These are phyloP conservation scores for Cyprinella venusta DNA, from an alignment of 2,797 vertebrate species.

Conservation along the genomic window DNA sequence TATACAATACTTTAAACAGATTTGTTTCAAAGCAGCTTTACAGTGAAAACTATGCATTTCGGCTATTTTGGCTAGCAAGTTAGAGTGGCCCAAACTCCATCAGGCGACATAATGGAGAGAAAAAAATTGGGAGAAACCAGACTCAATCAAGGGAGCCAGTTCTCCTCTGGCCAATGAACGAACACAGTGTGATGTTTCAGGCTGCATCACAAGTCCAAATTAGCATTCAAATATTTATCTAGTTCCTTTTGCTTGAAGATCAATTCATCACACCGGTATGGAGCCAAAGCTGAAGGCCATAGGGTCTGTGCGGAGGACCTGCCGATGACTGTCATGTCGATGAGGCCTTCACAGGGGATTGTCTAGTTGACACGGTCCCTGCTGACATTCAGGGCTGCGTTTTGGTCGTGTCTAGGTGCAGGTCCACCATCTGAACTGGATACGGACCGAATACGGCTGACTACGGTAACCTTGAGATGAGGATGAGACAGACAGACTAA, in stretches of 20 bases:
- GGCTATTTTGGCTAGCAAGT: too few relatives aligned
- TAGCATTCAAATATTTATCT: neutral
- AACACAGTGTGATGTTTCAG: neutral
- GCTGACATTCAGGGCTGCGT: neutral
- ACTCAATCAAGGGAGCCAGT: neutral
- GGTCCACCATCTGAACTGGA: neutral
- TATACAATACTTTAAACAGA: too few relatives aligned
- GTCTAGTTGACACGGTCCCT: neutral
- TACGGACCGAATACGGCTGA: neutral
- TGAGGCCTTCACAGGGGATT: neutral
- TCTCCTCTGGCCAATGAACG: neutral
- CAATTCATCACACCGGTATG: neutral
- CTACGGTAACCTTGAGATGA: neutral
- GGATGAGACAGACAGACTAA: neutral
- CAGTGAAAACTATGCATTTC: too few relatives aligned
- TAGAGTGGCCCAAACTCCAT: too few relatives aligned
- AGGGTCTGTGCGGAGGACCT: neutral
- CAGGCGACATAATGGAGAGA: too few relatives aligned
- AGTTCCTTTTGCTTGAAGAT: neutral
- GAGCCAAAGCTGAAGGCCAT: neutral
- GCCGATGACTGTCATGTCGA: neutral
- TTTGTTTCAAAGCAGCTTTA: too few relatives aligned
- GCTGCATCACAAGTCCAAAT: neutral
- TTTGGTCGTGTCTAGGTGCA: neutral
- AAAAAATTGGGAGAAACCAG: too few relatives aligned